Evolutionary conservation across 2,113 vertebrate genomes (phyloP), one percentile per base, ranked within the genome.

Genomic region (Turnix velox): DNA sequence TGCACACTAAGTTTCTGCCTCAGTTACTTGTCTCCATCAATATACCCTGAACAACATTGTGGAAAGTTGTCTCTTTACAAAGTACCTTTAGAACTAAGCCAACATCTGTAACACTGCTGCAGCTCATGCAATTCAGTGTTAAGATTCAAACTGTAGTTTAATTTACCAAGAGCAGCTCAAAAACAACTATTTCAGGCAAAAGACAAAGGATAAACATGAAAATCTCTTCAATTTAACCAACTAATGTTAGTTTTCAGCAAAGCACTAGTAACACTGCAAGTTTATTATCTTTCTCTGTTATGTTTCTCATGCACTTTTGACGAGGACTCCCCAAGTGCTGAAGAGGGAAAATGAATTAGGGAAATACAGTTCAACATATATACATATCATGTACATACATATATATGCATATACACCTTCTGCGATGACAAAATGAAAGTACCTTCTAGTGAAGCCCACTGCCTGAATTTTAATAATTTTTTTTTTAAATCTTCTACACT

Each of bases 401-500:
- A 79, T 18, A 18, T 19, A 14, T 30, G 31, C n/a, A n/a, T n/a
- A n/a, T n/a, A n/a, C n/a, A n/a, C n/a, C 54, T 81, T 88, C 24
- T 63, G 8, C 91, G 40, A 4, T 72, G 25, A 72, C 14, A 61
- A 78, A 49, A 6, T 15, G 10, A 10, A 72, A 67, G 12, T 62
- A 88, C 9, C 11, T 62, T 39, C 27, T 33, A 46, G 17, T 66
- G 19, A 77, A 63, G 12, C 4, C 18, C n/a, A 57, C 33, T 68
- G 45, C 25, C 14, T 8, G 16, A 84, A 54, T 68, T 62, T 84
- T 43, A 78, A 79, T 25, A 88, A 78, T 33, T 27, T 10, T 43
- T 57, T 48, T 28, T 65, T 31, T 49, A 5, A 75, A 59, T 52
- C 11, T 72, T 82, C 31, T 90, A 2, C 73, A 97, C 98, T 98